These are phyloP conservation scores for Morone saxatilis DNA, from an alignment of 2,113 vertebrate genomes.

Conservation along the genomic window DNA sequence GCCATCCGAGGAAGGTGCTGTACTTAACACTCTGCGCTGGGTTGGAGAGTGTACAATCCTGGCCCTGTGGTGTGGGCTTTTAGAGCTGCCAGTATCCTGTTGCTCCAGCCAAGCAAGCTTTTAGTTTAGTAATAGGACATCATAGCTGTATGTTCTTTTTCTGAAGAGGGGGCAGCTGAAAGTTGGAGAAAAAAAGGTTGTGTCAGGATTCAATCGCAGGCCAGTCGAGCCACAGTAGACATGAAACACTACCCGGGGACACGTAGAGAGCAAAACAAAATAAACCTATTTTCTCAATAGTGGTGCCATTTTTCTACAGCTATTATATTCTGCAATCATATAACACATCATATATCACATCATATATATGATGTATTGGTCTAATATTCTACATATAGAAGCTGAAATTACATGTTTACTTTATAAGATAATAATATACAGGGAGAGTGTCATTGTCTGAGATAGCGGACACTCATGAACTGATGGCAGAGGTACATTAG, in stretches of 20 bases:
- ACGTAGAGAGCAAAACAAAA: not conserved
- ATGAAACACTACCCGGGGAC: conserved; percentile 14
- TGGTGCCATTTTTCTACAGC: not conserved
- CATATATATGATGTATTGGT: conserved; percentile 4
- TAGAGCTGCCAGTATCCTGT: conserved; percentile 66
- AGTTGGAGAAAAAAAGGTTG: conserved; percentile 37
- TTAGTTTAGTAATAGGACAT: conserved; percentile 63
- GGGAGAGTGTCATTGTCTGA: not conserved
- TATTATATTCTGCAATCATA: not conserved
- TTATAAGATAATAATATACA: conserved; percentile 22
- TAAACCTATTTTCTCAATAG: conserved; percentile 19
- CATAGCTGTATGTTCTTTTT: conserved; percentile 26
- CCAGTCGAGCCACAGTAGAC: conserved; percentile 22
- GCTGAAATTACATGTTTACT: conserved; percentile 7
- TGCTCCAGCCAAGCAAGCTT: conserved; percentile 66
- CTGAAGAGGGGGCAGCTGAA: conserved; percentile 41
- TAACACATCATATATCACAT: not conserved
- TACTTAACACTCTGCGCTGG: conserved; percentile 65
- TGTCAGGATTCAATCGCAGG: conserved; percentile 28
- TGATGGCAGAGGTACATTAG: conserved; percentile 7
- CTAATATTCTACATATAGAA: not conserved
- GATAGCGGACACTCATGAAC: conserved; percentile 4
- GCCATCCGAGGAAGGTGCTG: conserved; percentile 68
- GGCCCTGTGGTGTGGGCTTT: conserved; percentile 49
- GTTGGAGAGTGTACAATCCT: conserved; percentile 55